A percentile compares a stretch with the other conserved stretches of the same genome.
These are phyloP conservation scores for Coelopa pilipes DNA, from an alignment of 2,888 invertebrate species.

Conservation along the genomic window DNA sequence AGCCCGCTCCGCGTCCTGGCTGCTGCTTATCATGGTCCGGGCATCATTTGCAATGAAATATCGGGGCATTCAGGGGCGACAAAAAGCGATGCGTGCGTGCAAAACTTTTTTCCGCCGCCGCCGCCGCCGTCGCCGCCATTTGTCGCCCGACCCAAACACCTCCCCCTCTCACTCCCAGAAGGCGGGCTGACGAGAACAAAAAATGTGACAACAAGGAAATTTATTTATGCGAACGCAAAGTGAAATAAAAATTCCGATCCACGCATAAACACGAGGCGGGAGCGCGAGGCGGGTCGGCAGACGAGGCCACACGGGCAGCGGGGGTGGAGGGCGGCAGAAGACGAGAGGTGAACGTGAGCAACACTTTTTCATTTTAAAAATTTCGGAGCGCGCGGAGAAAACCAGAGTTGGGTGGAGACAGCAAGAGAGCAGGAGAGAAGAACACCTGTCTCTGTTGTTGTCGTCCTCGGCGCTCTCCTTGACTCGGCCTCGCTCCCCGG, in stretches of 20 bases:
- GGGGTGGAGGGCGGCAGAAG: background rate
- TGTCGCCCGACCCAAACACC: too few species aligned
- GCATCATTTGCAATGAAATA: background rate
- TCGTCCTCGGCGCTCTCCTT: background rate
- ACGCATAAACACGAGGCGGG: background rate
- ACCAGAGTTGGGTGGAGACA: too few species aligned
- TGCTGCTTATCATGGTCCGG: too few species aligned
- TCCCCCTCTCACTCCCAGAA: background rate
- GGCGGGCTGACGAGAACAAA: background rate
- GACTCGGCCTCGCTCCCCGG: background rate
- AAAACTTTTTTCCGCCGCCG: background rate
- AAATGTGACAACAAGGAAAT: conserved; percentile 8
- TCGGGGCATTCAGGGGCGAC: background rate
- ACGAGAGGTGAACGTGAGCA: background rate
- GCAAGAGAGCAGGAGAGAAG: too few species aligned
- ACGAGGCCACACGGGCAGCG: too few species aligned
- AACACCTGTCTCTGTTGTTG: too few species aligned
- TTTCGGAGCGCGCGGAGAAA: background rate
- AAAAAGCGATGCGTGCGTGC: conserved; percentile 6
- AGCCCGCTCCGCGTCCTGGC: too few species aligned
- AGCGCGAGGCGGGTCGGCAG: background rate
- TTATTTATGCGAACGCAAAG: conserved; percentile 27
- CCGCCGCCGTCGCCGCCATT: background rate
- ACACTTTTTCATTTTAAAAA: conserved; percentile 7
- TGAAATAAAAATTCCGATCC: conserved; percentile 21